phyloP scores from a whole-genome alignment of 2,113 vertebrate genomes.

The Typhlomys cinereus region DNA sequence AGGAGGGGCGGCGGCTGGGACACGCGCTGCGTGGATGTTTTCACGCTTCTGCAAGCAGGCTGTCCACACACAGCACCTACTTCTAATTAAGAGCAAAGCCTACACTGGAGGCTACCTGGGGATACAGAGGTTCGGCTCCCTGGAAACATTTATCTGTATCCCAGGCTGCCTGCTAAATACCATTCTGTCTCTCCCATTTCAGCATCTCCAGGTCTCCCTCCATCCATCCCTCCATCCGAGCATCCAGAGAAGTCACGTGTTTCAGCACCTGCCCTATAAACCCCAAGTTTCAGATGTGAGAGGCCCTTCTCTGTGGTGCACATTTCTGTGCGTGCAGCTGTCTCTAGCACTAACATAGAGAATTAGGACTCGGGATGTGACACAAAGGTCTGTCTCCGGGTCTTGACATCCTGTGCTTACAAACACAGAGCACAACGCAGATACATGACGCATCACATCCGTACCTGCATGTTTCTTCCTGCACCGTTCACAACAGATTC shows the following conservation, averaged over 20 bases:
- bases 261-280: neutral
- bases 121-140: neutral
- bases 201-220: neutral
- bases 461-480: neutral
- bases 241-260: neutral
- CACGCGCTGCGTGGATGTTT: neutral
- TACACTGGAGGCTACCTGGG: neutral
- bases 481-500: neutral
- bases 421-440: neutral
- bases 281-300: neutral
- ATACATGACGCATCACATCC: neutral
- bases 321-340: fast-evolving
- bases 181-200: neutral
- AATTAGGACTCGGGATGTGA: neutral
- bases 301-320: neutral
- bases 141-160: neutral
- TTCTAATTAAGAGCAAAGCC: neutral
- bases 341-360: neutral
- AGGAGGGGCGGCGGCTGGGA: too few species aligned
- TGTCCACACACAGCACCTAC: neutral
- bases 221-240: too few species aligned
- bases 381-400: neutral
- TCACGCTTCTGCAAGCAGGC: neutral
- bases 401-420: neutral
- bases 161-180: neutral